These are phyloP conservation scores for Drosophila pruinosa DNA, from an alignment of 1,140 invertebrate genomes.

Conservation along the genomic window DNA sequence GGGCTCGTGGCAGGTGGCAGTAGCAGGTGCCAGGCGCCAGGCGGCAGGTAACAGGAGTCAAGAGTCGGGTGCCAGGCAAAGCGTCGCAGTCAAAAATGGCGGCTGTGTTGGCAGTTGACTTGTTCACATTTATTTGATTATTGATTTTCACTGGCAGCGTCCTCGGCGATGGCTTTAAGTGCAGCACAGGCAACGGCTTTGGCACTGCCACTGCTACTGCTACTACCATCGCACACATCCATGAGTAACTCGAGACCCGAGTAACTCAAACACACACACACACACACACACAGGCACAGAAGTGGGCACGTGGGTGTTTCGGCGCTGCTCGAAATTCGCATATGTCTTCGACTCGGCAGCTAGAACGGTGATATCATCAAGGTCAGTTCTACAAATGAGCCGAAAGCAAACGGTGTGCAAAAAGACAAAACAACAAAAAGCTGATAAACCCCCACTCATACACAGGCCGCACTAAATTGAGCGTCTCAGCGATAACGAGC, in stretches of 20 bases:
- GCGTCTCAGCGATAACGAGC: slow-evolving; percentile 78
- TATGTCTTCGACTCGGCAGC: slow-evolving; percentile 38
- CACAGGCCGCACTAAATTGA: slow-evolving; percentile 69
- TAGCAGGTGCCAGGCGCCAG: background rate
- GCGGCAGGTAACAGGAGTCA: background rate
- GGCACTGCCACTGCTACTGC: background rate
- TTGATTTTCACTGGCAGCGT: slow-evolving; percentile 65
- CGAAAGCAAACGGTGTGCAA: slow-evolving; percentile 49
- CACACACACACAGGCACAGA: background rate
- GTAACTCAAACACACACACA: slow-evolving; percentile 5
- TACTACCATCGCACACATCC: slow-evolving; percentile 44
- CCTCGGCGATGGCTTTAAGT: slow-evolving; percentile 57
- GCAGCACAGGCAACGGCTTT: slow-evolving; percentile 24
- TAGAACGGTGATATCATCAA: slow-evolving; percentile 72
- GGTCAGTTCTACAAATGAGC: slow-evolving; percentile 57
- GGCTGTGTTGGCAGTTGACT: slow-evolving; percentile 66
- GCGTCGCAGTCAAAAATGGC: slow-evolving; percentile 44
- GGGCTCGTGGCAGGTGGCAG: background rate
- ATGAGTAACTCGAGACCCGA: slow-evolving; percentile 54
- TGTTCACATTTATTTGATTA: slow-evolving; percentile 71
- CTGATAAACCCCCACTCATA: slow-evolving; percentile 40
- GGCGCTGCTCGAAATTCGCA: slow-evolving; percentile 52
- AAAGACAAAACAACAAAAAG: slow-evolving; percentile 4
- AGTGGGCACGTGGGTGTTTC: slow-evolving; percentile 43
- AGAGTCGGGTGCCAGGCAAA: background rate